Evolutionary conservation across 2,113 vertebrate genomes (phyloP).

Genomic region (Antechinus stuartii): DNA sequence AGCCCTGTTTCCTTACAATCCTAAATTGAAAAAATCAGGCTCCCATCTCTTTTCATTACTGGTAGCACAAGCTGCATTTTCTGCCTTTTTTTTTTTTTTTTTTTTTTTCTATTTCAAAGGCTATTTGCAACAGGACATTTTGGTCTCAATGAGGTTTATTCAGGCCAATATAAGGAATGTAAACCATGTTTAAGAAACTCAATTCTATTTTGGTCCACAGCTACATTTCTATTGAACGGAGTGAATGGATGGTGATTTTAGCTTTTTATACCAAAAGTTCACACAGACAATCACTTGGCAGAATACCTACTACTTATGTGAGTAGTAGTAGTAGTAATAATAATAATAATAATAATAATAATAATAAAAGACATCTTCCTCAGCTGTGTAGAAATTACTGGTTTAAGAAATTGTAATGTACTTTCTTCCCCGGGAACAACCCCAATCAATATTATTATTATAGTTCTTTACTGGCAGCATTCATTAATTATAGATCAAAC

Average conservation of each 20-base stretch:
- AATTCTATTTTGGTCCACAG: constrained; percentile 29
- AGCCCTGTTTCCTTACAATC: neutral
- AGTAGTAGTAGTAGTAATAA: neutral
- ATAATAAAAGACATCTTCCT: neutral
- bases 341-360: neutral
- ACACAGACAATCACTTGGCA: constrained; percentile 12
- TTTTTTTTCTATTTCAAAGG: neutral
- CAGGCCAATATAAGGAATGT: constrained; percentile 6
- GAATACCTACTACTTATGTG: neutral
- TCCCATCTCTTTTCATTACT: neutral
- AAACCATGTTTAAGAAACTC: constrained; percentile 37
- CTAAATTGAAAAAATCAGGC: neutral
- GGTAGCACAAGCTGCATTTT: neutral
- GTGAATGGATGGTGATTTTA: constrained; percentile 35
- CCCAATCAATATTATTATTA: constrained; percentile 21
- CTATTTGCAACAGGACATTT: constrained; percentile 9
- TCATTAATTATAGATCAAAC: constrained; percentile 33
- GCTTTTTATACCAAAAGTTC: neutral
- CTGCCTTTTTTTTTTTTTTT: neutral
- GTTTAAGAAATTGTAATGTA: constrained; percentile 11
- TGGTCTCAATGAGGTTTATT: neutral
- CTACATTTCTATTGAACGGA: constrained; percentile 39
- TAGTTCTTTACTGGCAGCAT: neutral
- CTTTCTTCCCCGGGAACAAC: constrained; percentile 18
- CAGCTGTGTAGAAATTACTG: neutral